These are phyloP conservation scores for Coptodon bakossiorum DNA, from an alignment of 2,113 vertebrate species.

Conservation along the genomic window DNA sequence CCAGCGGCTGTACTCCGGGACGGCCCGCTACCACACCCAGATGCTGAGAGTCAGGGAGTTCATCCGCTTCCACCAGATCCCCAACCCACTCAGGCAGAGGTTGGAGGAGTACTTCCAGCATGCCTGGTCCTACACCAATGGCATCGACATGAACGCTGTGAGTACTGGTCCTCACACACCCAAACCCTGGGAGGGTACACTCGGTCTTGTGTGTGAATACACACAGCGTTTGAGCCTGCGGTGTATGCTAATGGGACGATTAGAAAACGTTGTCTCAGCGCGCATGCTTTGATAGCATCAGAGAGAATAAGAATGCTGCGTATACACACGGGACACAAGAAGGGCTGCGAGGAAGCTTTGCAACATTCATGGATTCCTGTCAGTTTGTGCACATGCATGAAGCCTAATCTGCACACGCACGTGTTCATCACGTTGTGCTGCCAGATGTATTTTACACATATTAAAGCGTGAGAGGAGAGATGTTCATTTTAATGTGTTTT, in stretches of 20 bases:
- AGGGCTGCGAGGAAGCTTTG: background rate
- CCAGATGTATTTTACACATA: background rate
- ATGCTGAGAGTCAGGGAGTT: constrained; percentile 83
- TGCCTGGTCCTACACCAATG: constrained; percentile 86
- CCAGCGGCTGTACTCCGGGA: constrained; percentile 85
- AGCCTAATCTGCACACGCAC: background rate
- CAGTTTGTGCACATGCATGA: background rate
- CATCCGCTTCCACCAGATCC: constrained; percentile 85
- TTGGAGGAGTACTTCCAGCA: constrained; percentile 86
- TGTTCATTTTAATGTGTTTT: background rate
- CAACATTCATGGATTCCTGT: background rate
- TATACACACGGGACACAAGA: background rate
- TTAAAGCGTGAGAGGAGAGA: background rate
- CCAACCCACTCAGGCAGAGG: constrained; percentile 79
- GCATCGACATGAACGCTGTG: constrained; percentile 86
- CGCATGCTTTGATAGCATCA: constrained; percentile 44
- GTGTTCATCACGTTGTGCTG: background rate
- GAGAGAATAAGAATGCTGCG: constrained; percentile 37
- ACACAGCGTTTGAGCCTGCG: constrained; percentile 37
- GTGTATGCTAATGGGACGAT: constrained; percentile 50
- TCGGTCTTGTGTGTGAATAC: background rate
- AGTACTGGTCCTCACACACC: constrained; percentile 26
- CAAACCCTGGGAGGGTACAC: background rate
- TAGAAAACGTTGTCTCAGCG: constrained; percentile 39
- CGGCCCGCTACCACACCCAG: constrained; percentile 86